Conservation (phyloP, 1,140 invertebrate species). For the Phocides pigmalion region DNA sequence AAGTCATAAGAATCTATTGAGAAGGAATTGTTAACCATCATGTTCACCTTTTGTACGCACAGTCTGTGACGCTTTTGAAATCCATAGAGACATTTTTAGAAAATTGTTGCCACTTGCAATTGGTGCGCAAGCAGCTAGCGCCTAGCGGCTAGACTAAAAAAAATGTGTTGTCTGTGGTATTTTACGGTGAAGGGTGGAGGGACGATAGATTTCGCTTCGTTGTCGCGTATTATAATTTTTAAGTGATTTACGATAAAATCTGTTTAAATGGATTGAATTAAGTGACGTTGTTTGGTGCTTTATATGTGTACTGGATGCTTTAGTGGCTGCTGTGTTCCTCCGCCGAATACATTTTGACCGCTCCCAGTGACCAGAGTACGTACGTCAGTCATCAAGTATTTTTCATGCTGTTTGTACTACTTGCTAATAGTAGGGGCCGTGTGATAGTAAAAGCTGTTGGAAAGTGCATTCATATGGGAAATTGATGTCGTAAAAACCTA, state of each 20-base stretch:
- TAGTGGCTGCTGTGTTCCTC: slow-evolving; percentile 45
- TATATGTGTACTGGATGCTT: slow-evolving; percentile 51
- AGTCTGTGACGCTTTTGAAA: too few species aligned
- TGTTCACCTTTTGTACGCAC: too few species aligned
- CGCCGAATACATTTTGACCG: slow-evolving; percentile 72
- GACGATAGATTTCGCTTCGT: slow-evolving; percentile 77
- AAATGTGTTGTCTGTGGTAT: slow-evolving; percentile 63
- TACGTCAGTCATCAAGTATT: slow-evolving; percentile 79
- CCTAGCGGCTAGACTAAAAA: slow-evolving; percentile 15
- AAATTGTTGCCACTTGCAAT: slow-evolving; percentile 26
- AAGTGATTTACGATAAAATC: slow-evolving; percentile 64
- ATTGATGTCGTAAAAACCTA: slow-evolving; percentile 76
- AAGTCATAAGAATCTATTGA: too few species aligned
- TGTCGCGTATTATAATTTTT: slow-evolving; percentile 72
- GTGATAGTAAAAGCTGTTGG: slow-evolving; percentile 82
- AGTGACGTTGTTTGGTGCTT: slow-evolving; percentile 60
- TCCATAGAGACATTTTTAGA: not conserved
- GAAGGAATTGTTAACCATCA: too few species aligned
- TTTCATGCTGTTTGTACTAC: slow-evolving; percentile 81
- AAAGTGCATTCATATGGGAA: slow-evolving; percentile 79
- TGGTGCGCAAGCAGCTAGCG: not conserved
- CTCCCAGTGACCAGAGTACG: slow-evolving; percentile 76
- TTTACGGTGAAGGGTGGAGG: slow-evolving; percentile 79
- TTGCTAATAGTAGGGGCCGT: slow-evolving; percentile 75
- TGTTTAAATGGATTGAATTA: slow-evolving; percentile 61